These are phyloP conservation scores for Amphipyra berbera DNA, from an alignment of 2,888 invertebrate species.

Conservation along the genomic window DNA sequence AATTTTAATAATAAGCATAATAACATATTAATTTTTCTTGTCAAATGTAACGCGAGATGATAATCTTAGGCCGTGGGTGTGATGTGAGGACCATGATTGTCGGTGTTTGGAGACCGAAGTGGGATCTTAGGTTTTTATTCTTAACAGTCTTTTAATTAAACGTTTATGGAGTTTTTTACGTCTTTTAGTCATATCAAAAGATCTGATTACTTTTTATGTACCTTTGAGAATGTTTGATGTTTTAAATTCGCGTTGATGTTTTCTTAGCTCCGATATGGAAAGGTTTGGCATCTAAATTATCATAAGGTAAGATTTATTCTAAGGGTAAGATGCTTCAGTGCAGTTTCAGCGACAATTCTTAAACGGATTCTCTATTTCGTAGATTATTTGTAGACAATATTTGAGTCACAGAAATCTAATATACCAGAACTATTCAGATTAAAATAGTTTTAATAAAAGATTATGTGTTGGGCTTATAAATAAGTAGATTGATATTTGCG, in stretches of 20 bases:
- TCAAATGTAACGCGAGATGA: slow-evolving; percentile 63
- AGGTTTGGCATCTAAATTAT: too few species aligned
- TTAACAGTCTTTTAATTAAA: slow-evolving; percentile 18
- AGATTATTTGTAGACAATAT: too few species aligned
- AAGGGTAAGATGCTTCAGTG: too few species aligned
- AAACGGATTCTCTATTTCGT: too few species aligned
- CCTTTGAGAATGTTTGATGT: too few species aligned
- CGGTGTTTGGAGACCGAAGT: background rate
- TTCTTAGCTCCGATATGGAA: too few species aligned
- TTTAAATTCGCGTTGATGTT: too few species aligned
- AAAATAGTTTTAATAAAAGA: background rate
- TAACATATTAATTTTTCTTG: slow-evolving; percentile 71
- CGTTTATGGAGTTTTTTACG: background rate
- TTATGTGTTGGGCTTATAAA: background rate
- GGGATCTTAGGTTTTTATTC: slow-evolving; percentile 7
- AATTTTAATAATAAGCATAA: slow-evolving; percentile 70
- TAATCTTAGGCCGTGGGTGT: slow-evolving; percentile 63
- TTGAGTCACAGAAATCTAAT: too few species aligned
- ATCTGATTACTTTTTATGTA: too few species aligned
- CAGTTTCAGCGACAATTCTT: too few species aligned
- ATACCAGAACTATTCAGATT: too few species aligned
- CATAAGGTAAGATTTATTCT: too few species aligned
- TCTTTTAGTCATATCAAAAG: background rate
- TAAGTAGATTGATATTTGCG: background rate
- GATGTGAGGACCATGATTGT: slow-evolving; percentile 50